Percentiles rank a stretch among this genome's conserved stretches.
These are phyloP conservation scores for Mamestra brassicae DNA, from an alignment of 2,888 invertebrate genomes.

Conservation along the genomic window DNA sequence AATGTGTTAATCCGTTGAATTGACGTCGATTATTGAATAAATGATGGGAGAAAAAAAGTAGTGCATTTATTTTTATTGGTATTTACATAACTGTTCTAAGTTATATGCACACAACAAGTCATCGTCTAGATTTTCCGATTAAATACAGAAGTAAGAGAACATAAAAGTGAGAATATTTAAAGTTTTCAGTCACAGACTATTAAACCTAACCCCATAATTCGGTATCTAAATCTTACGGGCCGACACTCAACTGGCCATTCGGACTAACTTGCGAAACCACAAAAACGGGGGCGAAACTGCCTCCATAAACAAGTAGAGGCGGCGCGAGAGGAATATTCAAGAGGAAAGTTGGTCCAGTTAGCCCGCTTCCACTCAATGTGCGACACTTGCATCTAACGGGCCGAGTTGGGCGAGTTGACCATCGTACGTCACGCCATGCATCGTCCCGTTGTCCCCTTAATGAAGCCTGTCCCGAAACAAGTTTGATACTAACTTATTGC, in stretches of 20 bases:
- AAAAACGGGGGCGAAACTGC: slow-evolving; percentile 80
- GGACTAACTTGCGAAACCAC: slow-evolving; percentile 84
- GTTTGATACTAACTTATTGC: slow-evolving; percentile 87
- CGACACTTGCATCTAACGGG: slow-evolving; percentile 88
- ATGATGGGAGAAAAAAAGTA: slow-evolving; percentile 3
- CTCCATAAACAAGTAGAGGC: slow-evolving; percentile 85
- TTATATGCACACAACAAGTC: neutral
- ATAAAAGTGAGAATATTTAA: slow-evolving; percentile 1
- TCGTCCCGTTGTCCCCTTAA: slow-evolving; percentile 82
- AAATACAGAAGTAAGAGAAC: neutral
- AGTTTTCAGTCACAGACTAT: slow-evolving; percentile 19
- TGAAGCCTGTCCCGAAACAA: slow-evolving; percentile 84
- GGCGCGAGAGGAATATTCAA: slow-evolving; percentile 87
- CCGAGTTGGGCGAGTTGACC: slow-evolving; percentile 76
- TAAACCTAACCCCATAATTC: slow-evolving; percentile 49
- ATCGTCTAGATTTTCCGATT: neutral
- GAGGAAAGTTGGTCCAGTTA: slow-evolving; percentile 84
- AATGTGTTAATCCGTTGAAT: slow-evolving; percentile 70
- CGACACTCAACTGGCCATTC: slow-evolving; percentile 81
- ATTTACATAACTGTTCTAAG: neutral
- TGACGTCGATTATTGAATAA: slow-evolving; percentile 49
- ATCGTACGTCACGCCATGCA: slow-evolving; percentile 84
- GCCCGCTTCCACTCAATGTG: slow-evolving; percentile 78
- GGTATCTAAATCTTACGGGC: slow-evolving; percentile 81
- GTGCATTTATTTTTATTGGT: neutral